phyloP scores from a whole-genome alignment of 1,140 invertebrate species.

The Ips typographus region DNA sequence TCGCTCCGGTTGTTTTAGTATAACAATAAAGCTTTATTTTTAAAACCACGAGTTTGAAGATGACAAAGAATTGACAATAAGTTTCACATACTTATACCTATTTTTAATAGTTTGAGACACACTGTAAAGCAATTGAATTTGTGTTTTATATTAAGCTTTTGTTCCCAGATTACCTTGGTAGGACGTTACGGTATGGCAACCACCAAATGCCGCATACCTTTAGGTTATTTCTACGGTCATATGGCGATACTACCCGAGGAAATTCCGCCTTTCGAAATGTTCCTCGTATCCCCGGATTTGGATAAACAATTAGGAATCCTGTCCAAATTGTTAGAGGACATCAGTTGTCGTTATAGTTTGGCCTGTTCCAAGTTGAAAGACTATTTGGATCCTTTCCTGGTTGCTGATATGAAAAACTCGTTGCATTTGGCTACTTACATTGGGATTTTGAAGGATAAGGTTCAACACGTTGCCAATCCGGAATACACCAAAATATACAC shows the following conservation, averaged over 20 bases:
- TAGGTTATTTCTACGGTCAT: constrained; percentile 92
- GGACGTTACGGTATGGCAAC: constrained; percentile 88
- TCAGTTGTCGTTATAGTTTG: constrained; percentile 80
- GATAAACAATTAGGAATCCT: constrained; percentile 49
- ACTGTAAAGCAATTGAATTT: too few relatives aligned
- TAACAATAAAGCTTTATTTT: too few relatives aligned
- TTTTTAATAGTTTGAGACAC: too few relatives aligned
- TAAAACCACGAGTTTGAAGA: too few relatives aligned
- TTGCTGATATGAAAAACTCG: constrained; percentile 74
- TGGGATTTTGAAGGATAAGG: constrained; percentile 61
- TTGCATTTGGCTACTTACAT: constrained; percentile 79
- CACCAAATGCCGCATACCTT: constrained; percentile 83
- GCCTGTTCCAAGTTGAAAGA: constrained; percentile 79
- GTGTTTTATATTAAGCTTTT: too few relatives aligned
- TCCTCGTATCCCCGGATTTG: constrained; percentile 40
- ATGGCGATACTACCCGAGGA: constrained; percentile 62
- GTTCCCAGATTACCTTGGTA: constrained; percentile 72
- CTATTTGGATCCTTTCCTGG: constrained; percentile 71
- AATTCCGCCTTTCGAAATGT: constrained; percentile 36
- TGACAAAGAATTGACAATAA: too few relatives aligned
- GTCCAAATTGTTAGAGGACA: constrained; percentile 67
- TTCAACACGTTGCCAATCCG: constrained; percentile 57
- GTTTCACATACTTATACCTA: too few relatives aligned
- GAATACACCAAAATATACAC: constrained; percentile 70
- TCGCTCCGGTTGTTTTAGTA: too few relatives aligned